phyloP scores from a whole-genome alignment of 2,113 vertebrate species.

The Anseranas semipalmata region DNA sequence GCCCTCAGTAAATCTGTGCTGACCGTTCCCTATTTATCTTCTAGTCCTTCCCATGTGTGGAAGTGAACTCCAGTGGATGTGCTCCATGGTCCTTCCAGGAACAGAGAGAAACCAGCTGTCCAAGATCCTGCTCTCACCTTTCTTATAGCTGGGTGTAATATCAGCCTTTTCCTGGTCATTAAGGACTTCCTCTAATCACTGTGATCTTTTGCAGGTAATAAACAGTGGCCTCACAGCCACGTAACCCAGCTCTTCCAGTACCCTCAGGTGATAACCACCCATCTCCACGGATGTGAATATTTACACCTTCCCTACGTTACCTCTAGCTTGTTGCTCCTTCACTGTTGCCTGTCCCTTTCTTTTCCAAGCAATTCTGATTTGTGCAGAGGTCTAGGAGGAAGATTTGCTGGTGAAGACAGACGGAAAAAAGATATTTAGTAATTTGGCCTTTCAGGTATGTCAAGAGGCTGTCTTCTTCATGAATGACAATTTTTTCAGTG shows the following conservation, averaged over 20 bases:
- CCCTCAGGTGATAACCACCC: not conserved
- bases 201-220: not conserved
- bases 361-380: not conserved
- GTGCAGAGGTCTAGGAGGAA: not conserved
- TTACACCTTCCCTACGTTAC: not conserved
- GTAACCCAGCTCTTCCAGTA: not conserved
- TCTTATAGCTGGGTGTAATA: not conserved
- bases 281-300: not conserved
- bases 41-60: not conserved
- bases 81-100: not conserved
- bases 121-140: not conserved
- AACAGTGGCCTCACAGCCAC: not conserved
- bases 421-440: not conserved
- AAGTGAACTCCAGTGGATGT: not conserved
- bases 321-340: not conserved
- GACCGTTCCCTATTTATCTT: not conserved
- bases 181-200: not conserved
- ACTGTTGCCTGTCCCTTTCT: not conserved
- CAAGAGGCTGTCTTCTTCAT: not conserved
- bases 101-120: not conserved
- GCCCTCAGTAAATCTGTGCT: not conserved
- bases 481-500: not conserved
- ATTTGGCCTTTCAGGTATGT: not conserved
- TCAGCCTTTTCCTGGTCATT: not conserved
- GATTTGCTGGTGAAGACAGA: conserved; percentile 3